phyloP scores from a whole-genome alignment of 1,140 invertebrate genomes.

The Gryon sp. region DNA sequence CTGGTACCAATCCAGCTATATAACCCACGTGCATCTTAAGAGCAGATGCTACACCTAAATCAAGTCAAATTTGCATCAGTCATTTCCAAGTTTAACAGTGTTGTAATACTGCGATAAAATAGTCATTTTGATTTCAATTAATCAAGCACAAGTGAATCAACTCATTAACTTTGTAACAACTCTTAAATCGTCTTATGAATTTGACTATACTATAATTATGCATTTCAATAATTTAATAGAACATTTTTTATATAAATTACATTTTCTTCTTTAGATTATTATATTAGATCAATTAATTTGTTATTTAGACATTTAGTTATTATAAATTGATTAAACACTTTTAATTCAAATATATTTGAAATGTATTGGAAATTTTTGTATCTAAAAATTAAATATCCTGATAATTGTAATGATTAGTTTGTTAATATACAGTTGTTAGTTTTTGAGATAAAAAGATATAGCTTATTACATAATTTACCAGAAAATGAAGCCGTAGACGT shows the following conservation, averaged over 20 bases:
- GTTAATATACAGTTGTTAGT: no score
- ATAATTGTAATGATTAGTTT: no score
- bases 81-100: neutral
- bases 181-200: neutral
- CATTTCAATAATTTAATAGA: neutral
- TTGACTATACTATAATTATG: no score
- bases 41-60: conserved; percentile 84
- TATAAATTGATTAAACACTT: no score
- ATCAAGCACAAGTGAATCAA: no score
- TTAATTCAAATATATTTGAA: no score
- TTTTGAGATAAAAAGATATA: neutral
- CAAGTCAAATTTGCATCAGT: conserved; percentile 45
- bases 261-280: no score
- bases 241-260: no score
- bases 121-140: conserved; percentile 1
- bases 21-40: conserved; percentile 86
- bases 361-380: no score
- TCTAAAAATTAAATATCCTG: no score
- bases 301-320: no score
- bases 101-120: neutral
- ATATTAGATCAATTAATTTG: no score
- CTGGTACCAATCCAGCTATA: conserved; percentile 85
- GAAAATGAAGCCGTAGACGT: conserved; percentile 83
- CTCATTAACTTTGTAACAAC: neutral
- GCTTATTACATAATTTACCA: conserved; percentile 68